These are phyloP conservation scores for Myotis daubentonii DNA, from an alignment of 2,797 vertebrate genomes.

Conservation along the genomic window DNA sequence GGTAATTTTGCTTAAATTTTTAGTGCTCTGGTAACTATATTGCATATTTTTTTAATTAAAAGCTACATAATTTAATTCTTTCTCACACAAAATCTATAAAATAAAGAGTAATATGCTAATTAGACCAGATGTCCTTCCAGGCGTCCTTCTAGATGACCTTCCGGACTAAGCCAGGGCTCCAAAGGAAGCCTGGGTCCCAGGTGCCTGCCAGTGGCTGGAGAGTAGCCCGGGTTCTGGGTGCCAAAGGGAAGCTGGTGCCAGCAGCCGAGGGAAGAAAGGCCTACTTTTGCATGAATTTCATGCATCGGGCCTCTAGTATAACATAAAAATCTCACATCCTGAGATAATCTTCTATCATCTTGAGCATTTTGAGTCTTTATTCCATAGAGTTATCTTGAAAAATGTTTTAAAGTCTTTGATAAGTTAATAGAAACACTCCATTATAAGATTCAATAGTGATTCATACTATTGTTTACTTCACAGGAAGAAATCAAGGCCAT, in stretches of 20 bases:
- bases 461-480: background rate
- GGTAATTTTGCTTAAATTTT: background rate
- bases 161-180: too few species aligned
- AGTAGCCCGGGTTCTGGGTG: accelerated
- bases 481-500: background rate
- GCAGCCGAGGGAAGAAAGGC: too few species aligned
- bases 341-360: background rate
- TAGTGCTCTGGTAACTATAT: background rate
- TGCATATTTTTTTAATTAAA: constrained; percentile 15
- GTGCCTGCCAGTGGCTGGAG: too few species aligned
- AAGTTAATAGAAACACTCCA: background rate
- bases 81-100: background rate
- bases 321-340: background rate
- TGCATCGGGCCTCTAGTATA: background rate
- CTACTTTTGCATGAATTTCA: too few species aligned
- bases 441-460: background rate
- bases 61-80: background rate
- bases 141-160: too few species aligned
- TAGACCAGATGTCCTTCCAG: too few species aligned
- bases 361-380: background rate
- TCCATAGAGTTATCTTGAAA: background rate
- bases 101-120: too few species aligned
- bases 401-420: background rate
- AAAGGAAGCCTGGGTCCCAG: too few species aligned
- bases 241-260: too few species aligned